Evolutionary conservation across 1,140 invertebrate species (phyloP), one percentile per base, ranked within the genome.

Genomic region (Euura lappo): DNA sequence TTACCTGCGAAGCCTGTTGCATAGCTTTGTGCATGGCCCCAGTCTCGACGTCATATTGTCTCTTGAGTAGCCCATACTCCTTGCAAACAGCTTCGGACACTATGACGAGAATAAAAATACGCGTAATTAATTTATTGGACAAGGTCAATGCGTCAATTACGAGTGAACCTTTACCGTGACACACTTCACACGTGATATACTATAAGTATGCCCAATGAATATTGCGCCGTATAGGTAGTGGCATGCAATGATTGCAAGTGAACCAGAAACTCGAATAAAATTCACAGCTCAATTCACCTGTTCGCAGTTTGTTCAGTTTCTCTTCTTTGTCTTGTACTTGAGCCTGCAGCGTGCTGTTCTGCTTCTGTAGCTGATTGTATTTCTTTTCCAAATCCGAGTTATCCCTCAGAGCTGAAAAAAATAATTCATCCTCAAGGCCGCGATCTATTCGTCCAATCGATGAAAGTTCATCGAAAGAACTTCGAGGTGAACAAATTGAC

Each of bases 21-120:
- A 90, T 88, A 44, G 88, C 89, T 81, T 89, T 87, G 73, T 93
- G 90, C 91, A 93, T 92, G 13, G 93, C 92, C 11, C 89, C 90
- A 0, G 91, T 91, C 78, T 94, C 93, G 43, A 93, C 89, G 71
- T 94, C 92, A 83, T 93, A 93, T 84, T 93, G 90, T 78, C 91
- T 90, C 79, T 92, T 92, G 2, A 94, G 85, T 79, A 92, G 91
- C 77, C 93, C 92, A 82, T 94, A 94, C 80, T 94, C 93, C 68
- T 90, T 90, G 81, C 91, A 93, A 51, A 94, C 88, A 71, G 90
- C 91, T 85, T 93, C 92, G 2, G 93, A 93, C 68, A 92, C 93
- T 90, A 71, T n/a, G 10, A 8, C 8, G 3, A 73, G 69, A 64
- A 66, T 28, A 70, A 42, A 72, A 76, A 69, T 42, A 74, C 71